Conservation (phyloP, 1,140 invertebrate species). For the Nilaparvata lugens region DNA sequence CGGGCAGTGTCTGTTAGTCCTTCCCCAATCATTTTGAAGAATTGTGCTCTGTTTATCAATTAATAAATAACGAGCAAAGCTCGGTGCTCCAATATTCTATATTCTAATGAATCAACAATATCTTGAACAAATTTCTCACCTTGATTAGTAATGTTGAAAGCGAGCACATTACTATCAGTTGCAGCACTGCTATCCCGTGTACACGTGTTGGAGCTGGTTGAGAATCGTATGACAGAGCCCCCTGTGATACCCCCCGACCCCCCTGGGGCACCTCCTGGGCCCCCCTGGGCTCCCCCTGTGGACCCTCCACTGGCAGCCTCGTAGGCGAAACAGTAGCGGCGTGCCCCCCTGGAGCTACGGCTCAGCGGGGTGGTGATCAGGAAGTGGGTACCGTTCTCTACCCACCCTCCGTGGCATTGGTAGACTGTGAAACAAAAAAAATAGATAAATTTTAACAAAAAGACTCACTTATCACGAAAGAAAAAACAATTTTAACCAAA, state of each 20-base stretch:
- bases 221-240: slow-evolving; percentile 30
- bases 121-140: too few species aligned
- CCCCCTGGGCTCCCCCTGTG: not conserved
- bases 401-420: slow-evolving; percentile 42
- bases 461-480: too few species aligned
- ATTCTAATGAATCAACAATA: too few species aligned
- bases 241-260: slow-evolving; percentile 20
- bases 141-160: slow-evolving; percentile 36
- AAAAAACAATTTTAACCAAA: too few species aligned
- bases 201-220: slow-evolving; percentile 34
- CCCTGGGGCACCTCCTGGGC: slow-evolving; percentile 22
- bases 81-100: too few species aligned
- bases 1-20: too few species aligned
- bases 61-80: too few species aligned
- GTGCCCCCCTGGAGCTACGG: slow-evolving; percentile 32
- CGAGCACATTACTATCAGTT: slow-evolving; percentile 27
- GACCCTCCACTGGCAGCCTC: too few species aligned
- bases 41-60: too few species aligned
- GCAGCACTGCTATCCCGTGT: slow-evolving; percentile 30
- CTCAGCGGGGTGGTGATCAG: slow-evolving; percentile 38
- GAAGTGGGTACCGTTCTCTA: slow-evolving; percentile 38
- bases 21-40: too few species aligned
- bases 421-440: slow-evolving; percentile 33
- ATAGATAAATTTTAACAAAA: too few species aligned
- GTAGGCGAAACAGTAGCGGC: slow-evolving; percentile 37